Evolutionary conservation across 2,797 vertebrate genomes (phyloP), one percentile per base, ranked within the genome.

Genomic region (Antrozous pallidus): DNA sequence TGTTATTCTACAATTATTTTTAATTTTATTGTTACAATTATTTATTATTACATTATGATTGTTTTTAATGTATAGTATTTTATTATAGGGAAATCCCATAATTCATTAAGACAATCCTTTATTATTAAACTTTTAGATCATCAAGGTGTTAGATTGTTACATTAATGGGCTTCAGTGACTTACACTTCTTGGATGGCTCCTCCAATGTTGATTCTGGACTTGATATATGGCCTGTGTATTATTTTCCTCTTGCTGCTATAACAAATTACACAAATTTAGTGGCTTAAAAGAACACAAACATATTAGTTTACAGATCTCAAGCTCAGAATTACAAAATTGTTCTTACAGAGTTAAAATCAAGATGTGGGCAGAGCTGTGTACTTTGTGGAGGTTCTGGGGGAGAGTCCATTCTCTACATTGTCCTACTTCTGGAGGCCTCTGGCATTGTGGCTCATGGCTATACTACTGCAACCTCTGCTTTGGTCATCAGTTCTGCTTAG

Each of bases 241-340:
- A 49, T n/a, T 80, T 92, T 56, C 24, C 18, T 69, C 8, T n/a
- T 86, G 18, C 42, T 28, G 26, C 45, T 67, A 0, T 47, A 90
- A 47, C 28, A 49, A 7, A 71, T 58, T 51, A 45, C 10, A 85
- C 31, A 54, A 67, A 82, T 2, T 40, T 33, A 51, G 17, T 28
- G 31, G 40, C 12, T 67, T 88, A 71, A 49, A 77, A 40, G 18
- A 88, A 67, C 31, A 58, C 20, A 74, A 40, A 61, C 28, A 24
- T 26, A 51, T 79, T 33, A 69, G 18, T 65, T 79, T 71, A 36
- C 5, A n/a, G 28, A 54, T 90, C 24, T 69, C 67, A 70, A 90
- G 22, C 33, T 92, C 45, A 73, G 28, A 93, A 81, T 36, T 89
- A 31, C 22, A 90, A 92, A 73, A 63, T 2, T 90, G 17, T 22